These are phyloP conservation scores for Epiblema foenella DNA, from an alignment of 2,888 invertebrate genomes.

Conservation along the genomic window DNA sequence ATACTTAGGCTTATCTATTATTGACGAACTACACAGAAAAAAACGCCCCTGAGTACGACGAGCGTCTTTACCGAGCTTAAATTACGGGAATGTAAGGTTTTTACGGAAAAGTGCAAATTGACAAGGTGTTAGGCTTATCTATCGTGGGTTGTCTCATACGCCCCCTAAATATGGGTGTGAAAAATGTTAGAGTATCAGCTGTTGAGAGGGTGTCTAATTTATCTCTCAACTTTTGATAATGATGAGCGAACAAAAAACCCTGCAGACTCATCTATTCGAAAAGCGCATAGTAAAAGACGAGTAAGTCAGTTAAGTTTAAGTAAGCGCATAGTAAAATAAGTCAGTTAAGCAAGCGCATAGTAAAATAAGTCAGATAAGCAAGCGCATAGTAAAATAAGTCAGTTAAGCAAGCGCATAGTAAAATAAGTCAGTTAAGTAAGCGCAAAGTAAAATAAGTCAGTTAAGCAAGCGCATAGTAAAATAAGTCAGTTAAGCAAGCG, in stretches of 20 bases:
- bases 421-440: too few species aligned
- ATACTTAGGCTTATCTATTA: constrained; percentile 65
- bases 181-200: neutral
- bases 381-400: too few species aligned
- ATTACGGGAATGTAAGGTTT: constrained; percentile 10
- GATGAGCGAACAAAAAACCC: neutral
- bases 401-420: neutral
- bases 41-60: constrained; percentile 28
- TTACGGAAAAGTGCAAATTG: constrained; percentile 1
- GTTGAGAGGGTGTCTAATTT: neutral
- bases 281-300: neutral
- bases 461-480: neutral
- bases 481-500: neutral
- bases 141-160: neutral
- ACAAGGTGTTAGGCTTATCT: constrained; percentile 9
- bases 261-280: neutral
- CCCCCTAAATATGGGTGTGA: neutral
- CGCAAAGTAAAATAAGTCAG: too few species aligned
- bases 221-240: neutral
- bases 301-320: too few species aligned
- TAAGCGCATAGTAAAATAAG: too few species aligned
- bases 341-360: neutral
- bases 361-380: neutral
- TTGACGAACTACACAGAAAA: constrained; percentile 54
- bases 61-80: constrained; percentile 9